Evolutionary conservation across 2,113 vertebrate species (phyloP), one percentile per base, ranked within the genome.

Genomic region (Nesospiza acunhae): DNA sequence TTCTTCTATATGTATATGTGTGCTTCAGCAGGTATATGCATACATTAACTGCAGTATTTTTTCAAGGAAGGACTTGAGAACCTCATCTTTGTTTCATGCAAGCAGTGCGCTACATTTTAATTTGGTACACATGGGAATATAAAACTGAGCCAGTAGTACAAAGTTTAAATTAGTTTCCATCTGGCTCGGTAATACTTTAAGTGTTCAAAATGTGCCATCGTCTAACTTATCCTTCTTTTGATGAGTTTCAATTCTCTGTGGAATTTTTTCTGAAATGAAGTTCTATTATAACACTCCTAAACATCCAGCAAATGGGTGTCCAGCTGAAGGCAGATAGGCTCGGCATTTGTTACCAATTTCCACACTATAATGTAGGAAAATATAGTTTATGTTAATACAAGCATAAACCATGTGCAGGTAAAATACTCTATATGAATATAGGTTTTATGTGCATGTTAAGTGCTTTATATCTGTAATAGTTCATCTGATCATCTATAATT

Each of bases 121-220:
- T 92, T 90, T 84, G 44, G 35, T 92, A n/a, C 75, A n/a, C 67
- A 88, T 70, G 78, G 53, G 72, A 93, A 84, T 84, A 63, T n/a
- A 80, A 79, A 94, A 77, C 67, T 74, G 79, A 96, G 79, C 79
- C 90, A 78, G 73, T 91, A 94, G 59, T 81, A 93, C 76, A 42
- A 86, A 88, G 87, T 95, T 92, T 93, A 96, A 95, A 96, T 93
- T 92, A 80, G 85, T 93, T 96, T 93, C 95, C 90, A 92, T 94
- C 93, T 95, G 93, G 60, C 73, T 92, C 47, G 33, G 83, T 55
- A 92, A 63, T 93, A 63, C 68, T 96, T 96, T 46, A 68, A 64
- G 76, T 47, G 60, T 74, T 92, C 56, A 64, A 63, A 92, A 87
- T 89, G n/a, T 64, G 26, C 10, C 41, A 37, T 77, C 50, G 60